Conservation (phyloP, 23 tunicate species). For the Styela clava region DNA sequence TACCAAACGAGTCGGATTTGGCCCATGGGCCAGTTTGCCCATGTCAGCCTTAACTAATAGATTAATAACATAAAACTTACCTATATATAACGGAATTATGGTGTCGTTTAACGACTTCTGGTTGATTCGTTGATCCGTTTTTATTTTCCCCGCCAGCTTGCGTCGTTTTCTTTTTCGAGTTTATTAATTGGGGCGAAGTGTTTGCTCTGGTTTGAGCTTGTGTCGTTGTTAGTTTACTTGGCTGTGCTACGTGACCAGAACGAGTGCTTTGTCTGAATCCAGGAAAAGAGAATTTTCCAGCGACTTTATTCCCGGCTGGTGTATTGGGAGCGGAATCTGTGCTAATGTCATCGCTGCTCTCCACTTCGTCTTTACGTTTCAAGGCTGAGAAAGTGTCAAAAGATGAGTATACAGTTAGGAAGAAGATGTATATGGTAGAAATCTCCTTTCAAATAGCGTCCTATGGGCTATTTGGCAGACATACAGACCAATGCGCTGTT, state of each 20-base stretch:
- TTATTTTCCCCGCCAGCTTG: background rate
- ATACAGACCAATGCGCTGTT: too few relatives aligned
- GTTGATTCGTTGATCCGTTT: background rate
- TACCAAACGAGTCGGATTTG: too few relatives aligned
- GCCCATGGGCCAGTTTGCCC: too few relatives aligned
- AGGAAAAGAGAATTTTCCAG: slow-evolving; percentile 63
- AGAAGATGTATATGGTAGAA: too few relatives aligned
- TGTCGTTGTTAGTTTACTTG: slow-evolving; percentile 1
- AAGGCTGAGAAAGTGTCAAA: slow-evolving; percentile 12
- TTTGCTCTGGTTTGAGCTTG: slow-evolving; percentile 19
- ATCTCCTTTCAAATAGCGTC: too few relatives aligned
- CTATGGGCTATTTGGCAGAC: too few relatives aligned
- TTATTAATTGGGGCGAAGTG: background rate
- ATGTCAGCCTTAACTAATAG: too few relatives aligned
- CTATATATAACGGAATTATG: slow-evolving; percentile 28
- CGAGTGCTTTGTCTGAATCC: slow-evolving; percentile 24
- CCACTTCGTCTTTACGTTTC: slow-evolving; percentile 37
- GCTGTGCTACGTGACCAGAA: background rate
- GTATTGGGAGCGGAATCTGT: slow-evolving; percentile 72
- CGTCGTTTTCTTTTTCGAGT: background rate
- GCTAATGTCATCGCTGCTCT: slow-evolving; percentile 59
- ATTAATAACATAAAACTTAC: background rate
- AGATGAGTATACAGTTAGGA: background rate
- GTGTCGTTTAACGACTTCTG: slow-evolving; percentile 11
- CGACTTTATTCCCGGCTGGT: slow-evolving; percentile 32